Evolutionary conservation across 1,140 invertebrate genomes (phyloP), one percentile per base, ranked within the genome.

Genomic region (Venustaconcha ellipsiformis): DNA sequence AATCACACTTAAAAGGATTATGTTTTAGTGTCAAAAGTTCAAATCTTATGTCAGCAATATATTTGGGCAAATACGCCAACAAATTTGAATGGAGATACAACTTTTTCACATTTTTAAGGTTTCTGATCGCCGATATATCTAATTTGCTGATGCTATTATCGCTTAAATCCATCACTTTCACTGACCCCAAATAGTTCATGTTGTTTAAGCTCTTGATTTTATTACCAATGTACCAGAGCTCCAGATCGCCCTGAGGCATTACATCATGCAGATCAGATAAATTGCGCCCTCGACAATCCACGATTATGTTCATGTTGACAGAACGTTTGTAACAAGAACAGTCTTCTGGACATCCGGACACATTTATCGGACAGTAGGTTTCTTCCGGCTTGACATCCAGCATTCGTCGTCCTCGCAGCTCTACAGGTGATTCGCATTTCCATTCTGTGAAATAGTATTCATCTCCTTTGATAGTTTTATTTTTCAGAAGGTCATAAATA

Each of bases 1-100:
- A 85, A 62, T 85, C 79, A 65, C 84, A 85, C 17, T 70, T 64
- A 23, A 84, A 80, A 1, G 80, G 84, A 70, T 85, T 85, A 15
- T 76, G 70, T 15, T 75, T 77, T 13, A 85, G 20, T 6, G 62
- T 66, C 1, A 85, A 57, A 8, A 37, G 37, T 14, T 55, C 55
- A 11, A 80, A 37, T 14, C 75, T 20, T 8, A 83, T 14, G 0
- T 65, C 0, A 37, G 65, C 23, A 14, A 85, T 37, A 18, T 62
- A 72, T 37, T 15, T 15, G 15, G 80, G 78, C 30, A 85, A 58
- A 2, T 23, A 70, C 14, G 78, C 76, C 64, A 85, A 67, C 12
- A 78, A 72, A 64, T 85, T 85, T 26, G 79, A 76, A 58, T 83
- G 73, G 14, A 85, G 20, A 58, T 76, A 55, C 37, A 85, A 18